Conservation (phyloP, 2,797 vertebrate species). For the Denticeps clupeoides region DNA sequence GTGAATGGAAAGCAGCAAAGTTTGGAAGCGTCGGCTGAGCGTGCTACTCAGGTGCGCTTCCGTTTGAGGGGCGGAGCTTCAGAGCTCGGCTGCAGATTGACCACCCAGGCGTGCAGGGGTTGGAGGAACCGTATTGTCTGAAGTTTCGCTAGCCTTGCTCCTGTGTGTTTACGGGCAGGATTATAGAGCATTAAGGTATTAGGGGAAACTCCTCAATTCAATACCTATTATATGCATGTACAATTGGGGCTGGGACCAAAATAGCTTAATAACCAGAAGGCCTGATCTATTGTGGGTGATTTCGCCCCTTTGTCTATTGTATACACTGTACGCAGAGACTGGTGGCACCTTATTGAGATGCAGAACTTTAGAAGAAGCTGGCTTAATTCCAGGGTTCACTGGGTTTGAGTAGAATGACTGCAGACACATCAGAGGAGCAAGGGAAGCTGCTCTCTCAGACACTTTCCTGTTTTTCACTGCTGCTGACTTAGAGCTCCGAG, state of each 20-base stretch:
- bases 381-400: too few species aligned
- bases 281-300: slow-evolving; percentile 15
- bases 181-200: slow-evolving; percentile 1
- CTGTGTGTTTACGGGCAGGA: slow-evolving; percentile 4
- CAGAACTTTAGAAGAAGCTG: too few species aligned
- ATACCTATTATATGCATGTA: slow-evolving; percentile 23
- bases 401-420: too few species aligned
- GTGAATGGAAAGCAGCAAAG: too few species aligned
- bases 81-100: slow-evolving; percentile 29
- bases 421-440: background rate
- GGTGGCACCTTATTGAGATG: too few species aligned
- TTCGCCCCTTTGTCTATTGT: slow-evolving; percentile 11
- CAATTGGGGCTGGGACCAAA: slow-evolving; percentile 14
- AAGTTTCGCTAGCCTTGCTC: slow-evolving; percentile 11
- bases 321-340: background rate
- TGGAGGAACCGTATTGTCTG: slow-evolving; percentile 10
- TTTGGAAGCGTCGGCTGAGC: too few species aligned
- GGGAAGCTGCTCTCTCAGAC: slow-evolving; percentile 10
- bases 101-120: slow-evolving; percentile 23
- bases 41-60: too few species aligned
- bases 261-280: slow-evolving; percentile 10
- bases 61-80: too few species aligned
- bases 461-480: slow-evolving; percentile 13
- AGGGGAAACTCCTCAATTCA: slow-evolving; percentile 16
- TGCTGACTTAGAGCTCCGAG: slow-evolving; percentile 12